phyloP scores from a whole-genome alignment of 2,113 vertebrate species.

The Tyrannus savana region DNA sequence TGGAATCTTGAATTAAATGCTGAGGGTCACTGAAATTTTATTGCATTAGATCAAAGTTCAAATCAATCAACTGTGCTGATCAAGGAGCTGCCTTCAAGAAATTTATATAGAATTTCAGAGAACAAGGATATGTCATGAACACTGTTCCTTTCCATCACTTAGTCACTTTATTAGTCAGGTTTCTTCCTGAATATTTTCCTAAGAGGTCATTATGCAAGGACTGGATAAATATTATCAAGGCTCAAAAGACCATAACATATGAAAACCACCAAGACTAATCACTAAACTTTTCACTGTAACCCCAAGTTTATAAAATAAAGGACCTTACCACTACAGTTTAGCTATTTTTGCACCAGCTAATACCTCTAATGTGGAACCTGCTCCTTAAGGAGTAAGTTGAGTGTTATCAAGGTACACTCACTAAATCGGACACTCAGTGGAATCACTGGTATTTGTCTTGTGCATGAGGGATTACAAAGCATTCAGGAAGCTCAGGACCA shows the following conservation, averaged over 20 bases:
- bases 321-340: background rate
- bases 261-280: background rate
- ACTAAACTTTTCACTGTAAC: background rate
- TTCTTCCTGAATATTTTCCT: background rate
- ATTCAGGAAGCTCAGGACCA: background rate
- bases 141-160: background rate
- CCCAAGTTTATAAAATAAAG: background rate
- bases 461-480: background rate
- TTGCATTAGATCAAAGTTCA: background rate
- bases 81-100: background rate
- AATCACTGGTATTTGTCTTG: background rate
- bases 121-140: background rate
- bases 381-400: background rate
- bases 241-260: background rate
- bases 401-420: background rate
- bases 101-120: background rate
- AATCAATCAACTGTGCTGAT: background rate
- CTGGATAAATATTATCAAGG: background rate
- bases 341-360: background rate
- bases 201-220: background rate
- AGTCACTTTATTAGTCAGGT: background rate
- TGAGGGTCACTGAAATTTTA: background rate
- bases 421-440: background rate
- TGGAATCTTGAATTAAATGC: background rate
- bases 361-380: background rate